Evolutionary conservation across 2,113 vertebrate genomes (phyloP), one percentile per base, ranked within the genome.

Genomic region (Turdus rufiventris): DNA sequence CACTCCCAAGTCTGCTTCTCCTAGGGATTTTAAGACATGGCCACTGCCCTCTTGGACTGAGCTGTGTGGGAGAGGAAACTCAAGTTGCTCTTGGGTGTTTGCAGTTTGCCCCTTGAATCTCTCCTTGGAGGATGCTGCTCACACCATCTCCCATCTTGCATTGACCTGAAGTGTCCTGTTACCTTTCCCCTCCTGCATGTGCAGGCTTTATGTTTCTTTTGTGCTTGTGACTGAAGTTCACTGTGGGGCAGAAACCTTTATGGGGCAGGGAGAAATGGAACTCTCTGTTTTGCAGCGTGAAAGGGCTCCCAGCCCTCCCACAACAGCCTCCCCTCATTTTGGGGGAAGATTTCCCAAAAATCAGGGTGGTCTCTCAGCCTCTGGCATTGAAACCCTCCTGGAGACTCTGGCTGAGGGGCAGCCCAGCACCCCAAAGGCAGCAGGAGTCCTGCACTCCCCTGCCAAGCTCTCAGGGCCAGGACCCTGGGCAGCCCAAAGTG

Each of bases 111-210:
- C 45, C 25, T 36, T 54, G 43, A 85, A 54, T 62, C 25, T 28
- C 4, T 67, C 4, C 18, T 65, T 2, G 6, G 4, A 19, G 13
- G 45, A 53, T 42, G 17, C 31, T 24, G 50, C 25, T 72, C 0
- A 0, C 8, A 18, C 8, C 3, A 2, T 54, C 25, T 73, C 14
- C 36, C 16, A 11, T 25, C 31, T 40, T 5, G 0, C 21, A 16
- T 2, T 2, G 2, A 65, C 26, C 17, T 75, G 16, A 25, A 14
- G 8, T 48, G 28, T 40, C 43, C 43, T 53, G 25, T 75, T 54
- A 21, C 34, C 6, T 75, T 74, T 23, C 16, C 14, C 21, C 8
- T 81, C 34, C 50, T 34, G 50, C 50, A 51, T 29, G 11, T 38
- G 62, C 8, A 24, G n/a, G 14, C 5, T 75, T 84, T 53, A 5